Conservation (phyloP, 2,113 vertebrate species). For the Apteryx mantelli region DNA sequence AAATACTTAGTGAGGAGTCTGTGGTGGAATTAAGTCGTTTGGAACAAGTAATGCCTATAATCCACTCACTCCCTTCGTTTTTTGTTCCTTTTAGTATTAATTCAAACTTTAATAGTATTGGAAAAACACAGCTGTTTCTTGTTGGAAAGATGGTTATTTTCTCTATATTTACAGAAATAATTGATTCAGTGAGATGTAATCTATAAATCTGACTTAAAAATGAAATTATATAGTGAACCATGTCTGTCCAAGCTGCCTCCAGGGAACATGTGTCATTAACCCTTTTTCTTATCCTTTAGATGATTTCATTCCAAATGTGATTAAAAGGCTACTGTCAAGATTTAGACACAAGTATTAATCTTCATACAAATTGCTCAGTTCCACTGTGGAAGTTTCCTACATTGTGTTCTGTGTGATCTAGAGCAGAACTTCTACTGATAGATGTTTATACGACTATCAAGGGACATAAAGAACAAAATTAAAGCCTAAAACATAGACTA, state of each 20-base stretch:
- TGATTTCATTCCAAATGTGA: neutral
- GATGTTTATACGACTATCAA: neutral
- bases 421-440: conserved; percentile 25
- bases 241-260: conserved; percentile 45
- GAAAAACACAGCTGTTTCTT: conserved; percentile 59
- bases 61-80: conserved; percentile 24
- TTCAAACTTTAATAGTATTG: conserved; percentile 50
- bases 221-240: conserved; percentile 19
- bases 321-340: conserved; percentile 28
- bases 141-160: conserved; percentile 39
- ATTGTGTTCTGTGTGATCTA: neutral
- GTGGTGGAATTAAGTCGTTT: conserved; percentile 43
- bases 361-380: neutral
- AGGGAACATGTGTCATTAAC: conserved; percentile 24
- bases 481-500: neutral
- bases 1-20: conserved; percentile 35
- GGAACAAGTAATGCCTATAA: conserved; percentile 39
- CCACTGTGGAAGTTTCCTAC: neutral
- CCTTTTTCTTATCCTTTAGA: conserved; percentile 14
- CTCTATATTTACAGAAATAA: conserved; percentile 30
- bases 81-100: conserved; percentile 60
- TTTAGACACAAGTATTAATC: neutral
- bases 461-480: neutral
- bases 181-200: conserved; percentile 27
- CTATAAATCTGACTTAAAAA: conserved; percentile 50